Base-by-base conservation (phyloP, 2,797 vertebrate genomes). In the Tinamus major region DNA sequence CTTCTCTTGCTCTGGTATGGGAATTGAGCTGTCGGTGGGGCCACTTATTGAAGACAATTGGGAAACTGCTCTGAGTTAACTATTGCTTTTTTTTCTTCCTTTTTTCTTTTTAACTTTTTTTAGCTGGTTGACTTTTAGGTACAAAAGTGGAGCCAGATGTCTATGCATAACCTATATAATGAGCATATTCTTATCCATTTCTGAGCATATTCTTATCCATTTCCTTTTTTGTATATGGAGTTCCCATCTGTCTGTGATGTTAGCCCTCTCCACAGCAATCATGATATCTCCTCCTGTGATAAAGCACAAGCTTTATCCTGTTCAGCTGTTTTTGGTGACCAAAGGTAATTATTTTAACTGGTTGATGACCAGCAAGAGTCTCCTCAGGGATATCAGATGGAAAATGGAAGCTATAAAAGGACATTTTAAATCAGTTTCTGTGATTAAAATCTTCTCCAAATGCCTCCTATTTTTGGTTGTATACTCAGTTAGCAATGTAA, bases 251-350 rank as follows among this genome's bases (percentile, higher is more conserved):
- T 16, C 39, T 68, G 64, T 79, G 68, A 71, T 48, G 69, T 16
- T 31, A 79, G 15, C 21, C 5, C 39, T 82, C 55, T 63, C 26
- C 42, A 31, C 8, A 58, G 41, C 46, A 37, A 31, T 88, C 9
- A 29, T 90, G 76, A 51, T 86, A 90, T 90, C 44, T 62, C 33
- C 90, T 88, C 74, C 70, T 90, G n/a, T 59, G 21, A 89, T 75
- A 88, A 92, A 69, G 41, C 59, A 68, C 0, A 0, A 67, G 51
- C 78, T 89, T 93, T 58, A 74, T 94, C 86, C 77, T 61, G 33
- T 71, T 91, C 59, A 53, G 41, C 51, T 84, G 62, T 79, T 92
- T 49, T 41, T 27, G 44, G 69, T 70, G 41, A 62, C 69, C 79
- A 79, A 65, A 77, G 33, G 33, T 83, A 88, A 70, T 92, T 77